A percentile compares a stretch with the other conserved stretches of the same genome.
These are phyloP conservation scores for Xenopus laevis DNA, from an alignment of 2,113 vertebrate genomes.

Conservation along the genomic window DNA sequence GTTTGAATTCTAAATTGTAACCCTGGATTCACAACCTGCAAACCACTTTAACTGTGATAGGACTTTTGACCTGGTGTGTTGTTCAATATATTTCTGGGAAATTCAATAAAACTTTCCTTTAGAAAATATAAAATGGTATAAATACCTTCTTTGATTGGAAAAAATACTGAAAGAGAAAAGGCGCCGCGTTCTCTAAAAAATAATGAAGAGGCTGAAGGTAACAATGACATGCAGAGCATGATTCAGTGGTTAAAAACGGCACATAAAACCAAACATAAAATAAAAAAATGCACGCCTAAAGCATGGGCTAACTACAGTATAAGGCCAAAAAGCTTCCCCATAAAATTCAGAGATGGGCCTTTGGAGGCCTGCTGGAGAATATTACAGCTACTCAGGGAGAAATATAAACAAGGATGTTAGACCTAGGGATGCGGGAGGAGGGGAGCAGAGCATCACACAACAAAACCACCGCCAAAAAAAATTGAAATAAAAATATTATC, in stretches of 20 bases:
- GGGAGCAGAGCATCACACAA: not conserved
- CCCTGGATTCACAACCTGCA: too few relatives aligned
- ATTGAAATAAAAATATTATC: not conserved
- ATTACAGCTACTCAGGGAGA: constrained; percentile 31
- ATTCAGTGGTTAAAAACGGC: constrained; percentile 23
- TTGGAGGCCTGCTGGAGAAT: constrained; percentile 2
- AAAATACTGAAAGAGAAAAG: too few relatives aligned
- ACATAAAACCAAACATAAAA: constrained; percentile 22
- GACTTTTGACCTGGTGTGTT: too few relatives aligned
- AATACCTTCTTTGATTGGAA: too few relatives aligned
- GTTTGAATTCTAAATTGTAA: too few relatives aligned
- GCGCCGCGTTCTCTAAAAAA: too few relatives aligned
- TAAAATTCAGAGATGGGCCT: constrained; percentile 25
- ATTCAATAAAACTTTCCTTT: too few relatives aligned
- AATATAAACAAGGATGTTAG: constrained; percentile 3
- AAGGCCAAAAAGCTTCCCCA: constrained; percentile 23
- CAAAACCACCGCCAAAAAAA: not conserved
- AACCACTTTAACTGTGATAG: too few relatives aligned
- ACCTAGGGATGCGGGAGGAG: not conserved
- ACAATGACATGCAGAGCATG: constrained; percentile 2
- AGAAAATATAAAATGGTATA: too few relatives aligned
- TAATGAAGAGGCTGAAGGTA: not conserved
- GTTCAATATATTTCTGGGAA: too few relatives aligned
- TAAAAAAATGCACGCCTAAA: constrained; percentile 23
- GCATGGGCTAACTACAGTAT: constrained; percentile 15